Evolutionary conservation across 2,888 invertebrate genomes (phyloP).

Genomic region (Eudasyphora cyanicolor): DNA sequence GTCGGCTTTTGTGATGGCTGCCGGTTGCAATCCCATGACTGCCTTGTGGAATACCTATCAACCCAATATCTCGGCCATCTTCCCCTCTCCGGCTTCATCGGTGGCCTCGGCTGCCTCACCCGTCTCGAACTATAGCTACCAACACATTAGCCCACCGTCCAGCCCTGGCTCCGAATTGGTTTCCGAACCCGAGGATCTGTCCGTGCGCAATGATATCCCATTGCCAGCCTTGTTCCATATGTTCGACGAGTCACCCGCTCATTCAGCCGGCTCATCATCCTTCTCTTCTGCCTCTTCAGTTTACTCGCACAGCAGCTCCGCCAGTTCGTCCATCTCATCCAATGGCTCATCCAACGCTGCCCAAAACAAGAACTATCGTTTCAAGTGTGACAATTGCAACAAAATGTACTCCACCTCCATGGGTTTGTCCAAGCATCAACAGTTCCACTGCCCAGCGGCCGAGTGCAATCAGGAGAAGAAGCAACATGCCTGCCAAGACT

Average conservation of each 20-base stretch:
- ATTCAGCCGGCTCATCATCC: conserved; percentile 57
- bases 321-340: conserved; percentile 42
- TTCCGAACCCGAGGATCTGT: conserved; percentile 78
- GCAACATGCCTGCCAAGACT: conserved; percentile 81
- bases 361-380: conserved; percentile 81
- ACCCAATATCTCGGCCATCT: conserved; percentile 66
- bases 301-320: conserved; percentile 41
- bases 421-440: conserved; percentile 96
- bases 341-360: conserved; percentile 4
- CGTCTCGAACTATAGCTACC: conserved; percentile 63
- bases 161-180: conserved; percentile 75
- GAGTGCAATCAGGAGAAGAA: conserved; percentile 91
- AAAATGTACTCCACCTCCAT: conserved; percentile 98
- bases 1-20: conserved; percentile 74
- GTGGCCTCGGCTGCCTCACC: conserved; percentile 68
- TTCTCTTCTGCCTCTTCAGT: conserved; percentile 46
- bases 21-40: conserved; percentile 75
- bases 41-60: conserved; percentile 75
- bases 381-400: conserved; percentile 94
- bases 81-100: conserved; percentile 72
- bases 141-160: conserved; percentile 76
- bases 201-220: conserved; percentile 77
- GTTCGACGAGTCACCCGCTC: conserved; percentile 72
- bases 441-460: conserved; percentile 95
- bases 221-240: conserved; percentile 76